These are phyloP conservation scores for Xyrichtys novacula DNA, from an alignment of 2,797 vertebrate genomes.

Conservation along the genomic window DNA sequence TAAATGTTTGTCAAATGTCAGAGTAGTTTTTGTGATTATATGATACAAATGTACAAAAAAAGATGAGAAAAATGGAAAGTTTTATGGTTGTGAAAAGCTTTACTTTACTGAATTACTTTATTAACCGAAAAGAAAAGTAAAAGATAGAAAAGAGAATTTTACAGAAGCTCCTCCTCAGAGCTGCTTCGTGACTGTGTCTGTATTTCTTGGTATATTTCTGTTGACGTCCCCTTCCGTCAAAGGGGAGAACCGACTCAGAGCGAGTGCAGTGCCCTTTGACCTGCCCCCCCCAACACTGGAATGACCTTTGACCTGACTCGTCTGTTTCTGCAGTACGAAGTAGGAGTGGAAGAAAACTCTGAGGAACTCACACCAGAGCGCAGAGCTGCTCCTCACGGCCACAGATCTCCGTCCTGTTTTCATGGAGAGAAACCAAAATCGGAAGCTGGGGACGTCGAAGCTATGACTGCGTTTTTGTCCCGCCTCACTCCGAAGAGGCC, in stretches of 20 bases:
- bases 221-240: slow-evolving; percentile 49
- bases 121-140: slow-evolving; percentile 70
- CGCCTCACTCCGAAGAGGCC: slow-evolving; percentile 51
- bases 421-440: slow-evolving; percentile 42
- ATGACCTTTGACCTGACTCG: slow-evolving; percentile 27
- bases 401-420: slow-evolving; percentile 22
- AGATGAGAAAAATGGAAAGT: slow-evolving; percentile 66
- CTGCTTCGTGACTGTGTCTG: slow-evolving; percentile 78
- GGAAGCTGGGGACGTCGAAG: slow-evolving; percentile 49
- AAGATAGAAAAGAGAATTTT: slow-evolving; percentile 70
- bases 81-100: slow-evolving; percentile 86
- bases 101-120: slow-evolving; percentile 81
- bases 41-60: slow-evolving; percentile 83
- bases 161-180: slow-evolving; percentile 56
- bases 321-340: slow-evolving; percentile 42
- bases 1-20: slow-evolving; percentile 87
- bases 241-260: slow-evolving; percentile 62
- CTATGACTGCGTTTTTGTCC: slow-evolving; percentile 61
- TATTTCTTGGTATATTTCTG: slow-evolving; percentile 76
- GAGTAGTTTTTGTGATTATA: slow-evolving; percentile 86
- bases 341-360: slow-evolving; percentile 47
- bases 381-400: slow-evolving; percentile 47
- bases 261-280: slow-evolving; percentile 66
- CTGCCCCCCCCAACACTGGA: slow-evolving; percentile 13
- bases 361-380: slow-evolving; percentile 43